Evolutionary conservation across 2,888 invertebrate species (phyloP), one percentile per base, ranked within the genome.

Genomic region (Orthosia incerta): DNA sequence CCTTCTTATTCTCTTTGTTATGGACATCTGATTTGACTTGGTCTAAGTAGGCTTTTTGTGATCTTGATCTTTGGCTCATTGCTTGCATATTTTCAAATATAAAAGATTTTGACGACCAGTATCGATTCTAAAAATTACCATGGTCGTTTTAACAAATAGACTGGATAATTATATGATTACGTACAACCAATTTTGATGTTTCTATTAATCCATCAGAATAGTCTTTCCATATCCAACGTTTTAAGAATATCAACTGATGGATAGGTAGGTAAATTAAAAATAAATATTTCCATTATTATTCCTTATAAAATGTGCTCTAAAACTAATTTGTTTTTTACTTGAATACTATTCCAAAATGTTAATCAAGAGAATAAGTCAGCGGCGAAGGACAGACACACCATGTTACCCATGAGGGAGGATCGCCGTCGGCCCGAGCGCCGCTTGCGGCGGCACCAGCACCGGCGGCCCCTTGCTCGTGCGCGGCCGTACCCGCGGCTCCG

Each of bases 361-460:
- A 80, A 64, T 23, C 71, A 86, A 87, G 91, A 94, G 93, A 94
- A 92, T 91, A 93, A 92, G 89, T 83, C 68, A 88, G 91, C 92
- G 93, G 90, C 90, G 91, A 88, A 87, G 87, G 91, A 92, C 86
- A 93, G 93, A 96, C 96, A 96, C 95, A 96, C 96, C 96, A 89
- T 95, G 96, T 95, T 95, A 95, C 95, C 96, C 95, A 95, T 95
- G 94, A 94, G 94, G 84, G 92, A 90, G 92, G 93, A 80, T 83
- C 94, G 95, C 89, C 95, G 95, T 76, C 94, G 94, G 94, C 93
- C 94, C 88, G 93, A 89, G 92, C 95, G 95, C 80, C 95, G 93
- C 91, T 91, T 93, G 90, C 95, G 95, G 86, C 93, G 93, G 92
- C 96, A 95, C 93, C 95, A 92, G 85, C 95, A 95, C 69, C 95